Percentiles rank a stretch among this genome's conserved stretches.
phyloP scores from a whole-genome alignment of 2,797 vertebrate species.

The Tenualosa thibaudeaui region DNA sequence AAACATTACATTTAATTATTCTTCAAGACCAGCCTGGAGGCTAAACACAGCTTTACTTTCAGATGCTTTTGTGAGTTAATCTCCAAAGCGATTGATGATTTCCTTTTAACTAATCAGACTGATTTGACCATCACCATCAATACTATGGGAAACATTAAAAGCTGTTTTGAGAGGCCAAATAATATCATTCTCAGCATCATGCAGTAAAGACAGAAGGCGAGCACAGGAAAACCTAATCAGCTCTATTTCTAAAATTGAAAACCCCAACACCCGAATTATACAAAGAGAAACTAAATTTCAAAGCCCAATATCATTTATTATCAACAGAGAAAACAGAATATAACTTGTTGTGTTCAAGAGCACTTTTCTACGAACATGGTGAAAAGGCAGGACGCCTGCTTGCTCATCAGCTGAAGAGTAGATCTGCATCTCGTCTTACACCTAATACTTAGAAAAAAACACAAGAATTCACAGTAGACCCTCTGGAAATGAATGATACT shows the following conservation, averaged over 20 bases:
- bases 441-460: not conserved
- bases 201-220: not conserved
- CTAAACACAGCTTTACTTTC: not conserved
- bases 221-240: not conserved
- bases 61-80: not conserved
- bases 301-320: not conserved
- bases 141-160: not conserved
- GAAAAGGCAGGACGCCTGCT: not conserved
- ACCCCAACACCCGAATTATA: too few species aligned
- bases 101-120: not conserved
- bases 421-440: not conserved
- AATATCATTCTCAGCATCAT: not conserved
- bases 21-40: not conserved
- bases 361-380: not conserved
- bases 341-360: not conserved
- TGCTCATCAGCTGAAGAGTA: not conserved
- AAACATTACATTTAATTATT: not conserved
- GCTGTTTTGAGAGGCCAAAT: too few species aligned
- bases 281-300: not conserved
- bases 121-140: not conserved
- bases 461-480: not conserved
- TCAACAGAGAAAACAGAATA: not conserved
- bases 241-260: not conserved
- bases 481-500: not conserved
- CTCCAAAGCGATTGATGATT: not conserved